A percentile compares a stretch with the other conserved stretches of the same genome.
Conservation (phyloP, 2,797 vertebrate species). For the Thalassophryne amazonica region DNA sequence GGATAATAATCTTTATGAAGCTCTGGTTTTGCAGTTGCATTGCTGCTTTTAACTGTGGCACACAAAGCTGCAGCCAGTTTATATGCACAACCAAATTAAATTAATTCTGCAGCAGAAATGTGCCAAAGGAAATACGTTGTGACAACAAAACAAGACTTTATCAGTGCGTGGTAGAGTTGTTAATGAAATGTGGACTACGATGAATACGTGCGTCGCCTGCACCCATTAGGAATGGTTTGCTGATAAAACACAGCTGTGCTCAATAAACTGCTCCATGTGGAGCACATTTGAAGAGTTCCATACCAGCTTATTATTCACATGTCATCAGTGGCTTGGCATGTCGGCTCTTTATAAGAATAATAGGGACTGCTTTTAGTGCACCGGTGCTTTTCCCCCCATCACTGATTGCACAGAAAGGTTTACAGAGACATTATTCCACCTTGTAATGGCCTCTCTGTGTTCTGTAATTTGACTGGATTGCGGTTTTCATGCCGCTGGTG, state of each 20-base stretch:
- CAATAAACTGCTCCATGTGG: slow-evolving; percentile 67
- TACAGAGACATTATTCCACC: slow-evolving; percentile 29
- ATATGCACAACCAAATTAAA: background rate
- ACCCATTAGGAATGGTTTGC: slow-evolving; percentile 54
- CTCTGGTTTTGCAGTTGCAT: slow-evolving; percentile 1
- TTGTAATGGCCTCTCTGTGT: slow-evolving; percentile 33
- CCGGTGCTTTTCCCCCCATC: slow-evolving; percentile 15
- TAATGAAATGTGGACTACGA: slow-evolving; percentile 49
- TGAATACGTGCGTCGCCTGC: slow-evolving; percentile 28
- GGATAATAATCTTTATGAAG: background rate
- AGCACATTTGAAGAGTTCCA: slow-evolving; percentile 41
- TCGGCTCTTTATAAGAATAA: slow-evolving; percentile 45
- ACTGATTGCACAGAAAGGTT: slow-evolving; percentile 23
- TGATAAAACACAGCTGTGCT: slow-evolving; percentile 68
- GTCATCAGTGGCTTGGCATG: slow-evolving; percentile 71
- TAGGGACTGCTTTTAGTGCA: slow-evolving; percentile 37
- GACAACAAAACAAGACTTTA: slow-evolving; percentile 12
- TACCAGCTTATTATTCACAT: slow-evolving; percentile 66
- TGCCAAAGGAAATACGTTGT: slow-evolving; percentile 6
- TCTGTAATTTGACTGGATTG: slow-evolving; percentile 27
- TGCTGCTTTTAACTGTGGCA: slow-evolving; percentile 11
- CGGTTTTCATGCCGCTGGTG: slow-evolving; percentile 54
- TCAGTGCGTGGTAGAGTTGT: slow-evolving; percentile 22
- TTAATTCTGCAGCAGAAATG: background rate
- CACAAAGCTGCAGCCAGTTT: background rate